Evolutionary conservation across 2,797 vertebrate genomes (phyloP), one percentile per base, ranked within the genome.

Genomic region (Bovichtus variegatus): DNA sequence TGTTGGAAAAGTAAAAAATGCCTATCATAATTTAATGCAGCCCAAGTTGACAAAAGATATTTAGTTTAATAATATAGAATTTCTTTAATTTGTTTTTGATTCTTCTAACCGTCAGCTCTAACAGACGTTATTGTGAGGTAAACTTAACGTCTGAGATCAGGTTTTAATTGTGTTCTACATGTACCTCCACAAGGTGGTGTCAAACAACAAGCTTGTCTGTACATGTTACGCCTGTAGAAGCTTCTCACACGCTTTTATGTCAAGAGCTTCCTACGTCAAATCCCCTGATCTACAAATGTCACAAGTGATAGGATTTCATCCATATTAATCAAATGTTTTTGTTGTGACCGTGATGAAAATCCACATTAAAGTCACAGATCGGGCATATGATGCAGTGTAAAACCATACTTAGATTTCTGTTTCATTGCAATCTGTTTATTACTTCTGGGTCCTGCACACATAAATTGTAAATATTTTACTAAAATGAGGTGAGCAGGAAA

Each of bases 161-260:
- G 16, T 36, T 47, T 21, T 27, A n/a, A 2, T 19, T 55, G 51
- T 21, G 0, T 43, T 57, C 2, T 11, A 8, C 49, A 19, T 0
- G 2, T 41, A 18, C 25, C 10, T 74, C 80, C 66, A 81, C 72
- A 61, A 74, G 71, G 46, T 68, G 84, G 82, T 23, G 65, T 57
- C 34, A 64, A 25, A 72, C 38, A 65, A 65, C 65, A 23, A 53
- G 23, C 38, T 29, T 44, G 10, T 80, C 19, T 60, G 18, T 12
- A 10, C 9, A 50, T 16, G 6, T 18, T 21, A n/a, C 5, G 55
- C 5, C 10, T 49, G 3, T 1, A 58, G 11, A 1, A 15, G 41
- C 16, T 8, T 54, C 38, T 40, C 6, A 46, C 9, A 18, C 0
- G 15, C 19, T 11, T 18, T 23, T 7, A 46, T 31, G 16, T 2